Base-by-base conservation (phyloP, 2,797 vertebrate species). In the Esox lucius region DNA sequence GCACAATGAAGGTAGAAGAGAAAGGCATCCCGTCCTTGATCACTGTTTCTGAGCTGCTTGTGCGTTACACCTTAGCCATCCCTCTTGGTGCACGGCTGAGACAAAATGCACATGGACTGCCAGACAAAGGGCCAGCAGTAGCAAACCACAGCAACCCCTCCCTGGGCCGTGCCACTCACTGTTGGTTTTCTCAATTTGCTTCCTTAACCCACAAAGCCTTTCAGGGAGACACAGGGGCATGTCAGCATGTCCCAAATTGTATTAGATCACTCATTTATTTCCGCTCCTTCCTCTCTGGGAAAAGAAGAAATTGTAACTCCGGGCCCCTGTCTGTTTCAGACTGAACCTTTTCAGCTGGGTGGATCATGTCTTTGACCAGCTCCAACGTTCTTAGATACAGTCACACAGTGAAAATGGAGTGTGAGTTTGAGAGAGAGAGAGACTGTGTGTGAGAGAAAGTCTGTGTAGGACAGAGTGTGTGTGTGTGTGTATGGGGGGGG, bases 111-210 rank as follows among this genome's bases (percentile, higher is more conserved):
- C 80, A 82, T 74, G 67, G 31, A 76, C 75, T 76, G 51, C 48
- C 73, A 80, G 75, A 85, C 81, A 88, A 86, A 87, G 81, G 80
- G 64, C 78, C 82, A 24, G 71, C 76, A 67, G 82, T 81, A 71
- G 85, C 79, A 81, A 80, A 88, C 87, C 87, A 53, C 87, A 86
- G 84, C 87, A 71, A 81, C 88, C 87, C 85, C 88, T 87, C 85
- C 86, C 79, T 81, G 82, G 75, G 77, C 75, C 62, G 65, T 88
- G 88, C 85, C 91, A 84, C 86, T 92, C 79, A 85, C 86, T 82
- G 84, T 84, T 79, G 86, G 86, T 91, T 88, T 84, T 84, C 84
- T 87, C 88, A 90, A 86, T 93, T 90, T 90, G 85, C 83, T 88
- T 86, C 81, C 75, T 75, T 76, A 88, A 85, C 72, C 91, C 91